Evolutionary conservation across 2,113 vertebrate genomes (phyloP).

Genomic region (Bos taurus): ARS-UCD2.0 NC_037330.1:79081001-79081500

Average conservation of each 20-base stretch:
- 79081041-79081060: background rate
- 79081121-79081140: conserved; percentile 27
- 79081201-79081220: background rate
- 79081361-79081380: background rate
- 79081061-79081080: background rate
- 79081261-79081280: background rate
- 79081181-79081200: background rate
- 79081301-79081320: background rate
- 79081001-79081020: background rate
- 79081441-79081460: background rate
- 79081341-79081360: background rate
- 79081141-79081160: background rate
- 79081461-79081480: background rate
- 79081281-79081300: background rate
- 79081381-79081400: background rate
- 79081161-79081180: background rate
- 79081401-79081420: background rate
- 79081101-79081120: conserved; percentile 38
- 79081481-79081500: background rate
- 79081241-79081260: background rate
- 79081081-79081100: background rate
- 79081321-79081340: background rate
- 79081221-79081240: background rate
- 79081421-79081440: background rate
- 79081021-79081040: background rate